Percentiles rank a stretch among this genome's conserved stretches.
Conservation (phyloP, 2,797 vertebrate genomes). For the Dendrocincla fuliginosa region DNA sequence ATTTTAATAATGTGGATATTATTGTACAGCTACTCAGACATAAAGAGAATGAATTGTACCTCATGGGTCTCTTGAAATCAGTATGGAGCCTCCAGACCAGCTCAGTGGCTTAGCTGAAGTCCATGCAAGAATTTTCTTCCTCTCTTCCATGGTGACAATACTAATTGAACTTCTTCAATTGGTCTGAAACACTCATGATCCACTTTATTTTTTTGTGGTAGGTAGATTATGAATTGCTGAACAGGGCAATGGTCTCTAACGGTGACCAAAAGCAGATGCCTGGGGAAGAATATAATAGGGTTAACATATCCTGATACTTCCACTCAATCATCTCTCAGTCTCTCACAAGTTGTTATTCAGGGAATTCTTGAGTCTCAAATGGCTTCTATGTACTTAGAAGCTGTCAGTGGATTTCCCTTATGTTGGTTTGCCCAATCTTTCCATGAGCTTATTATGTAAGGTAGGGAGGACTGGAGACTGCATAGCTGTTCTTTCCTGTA, state of each 20-base stretch:
- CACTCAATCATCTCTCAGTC: background rate
- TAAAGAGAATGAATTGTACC: constrained; percentile 39
- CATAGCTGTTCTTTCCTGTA: background rate
- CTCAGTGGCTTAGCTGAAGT: constrained; percentile 9
- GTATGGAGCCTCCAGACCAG: constrained; percentile 39
- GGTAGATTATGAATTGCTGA: background rate
- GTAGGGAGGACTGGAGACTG: background rate
- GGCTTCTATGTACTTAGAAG: background rate
- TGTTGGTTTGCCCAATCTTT: background rate
- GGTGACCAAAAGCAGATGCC: constrained; percentile 4
- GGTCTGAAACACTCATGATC: background rate
- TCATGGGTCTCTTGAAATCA: constrained; percentile 42
- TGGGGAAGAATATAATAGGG: background rate
- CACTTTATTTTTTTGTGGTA: background rate
- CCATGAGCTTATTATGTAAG: fast-evolving
- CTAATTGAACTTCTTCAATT: constrained; percentile 7
- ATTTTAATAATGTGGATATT: constrained; percentile 54
- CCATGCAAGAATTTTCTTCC: background rate
- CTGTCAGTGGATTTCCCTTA: background rate
- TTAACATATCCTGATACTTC: background rate
- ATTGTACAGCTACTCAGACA: constrained; percentile 38
- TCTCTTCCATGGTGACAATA: background rate
- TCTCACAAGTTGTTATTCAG: background rate
- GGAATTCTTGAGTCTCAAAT: background rate
- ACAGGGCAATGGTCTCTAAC: background rate